Conservation (phyloP, 1,140 invertebrate species). For the Gonioctena quinquepunctata region DNA sequence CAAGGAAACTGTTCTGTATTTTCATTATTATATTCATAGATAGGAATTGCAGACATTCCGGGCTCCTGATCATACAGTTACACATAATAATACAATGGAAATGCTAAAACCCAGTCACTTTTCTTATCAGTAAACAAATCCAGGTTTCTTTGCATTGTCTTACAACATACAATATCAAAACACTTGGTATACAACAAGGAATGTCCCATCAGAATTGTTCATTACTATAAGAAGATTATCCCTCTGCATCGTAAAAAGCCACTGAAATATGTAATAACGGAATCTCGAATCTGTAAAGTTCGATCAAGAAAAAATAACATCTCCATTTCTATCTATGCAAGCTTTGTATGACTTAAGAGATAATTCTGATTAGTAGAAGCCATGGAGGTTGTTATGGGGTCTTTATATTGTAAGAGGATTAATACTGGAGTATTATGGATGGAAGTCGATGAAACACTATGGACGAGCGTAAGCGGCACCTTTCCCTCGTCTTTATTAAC, state of each 20-base stretch:
- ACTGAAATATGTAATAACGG: not conserved
- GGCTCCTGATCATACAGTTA: no score
- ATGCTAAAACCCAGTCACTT: no score
- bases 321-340: not conserved
- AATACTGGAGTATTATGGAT: not conserved
- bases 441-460: not conserved
- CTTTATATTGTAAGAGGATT: not conserved
- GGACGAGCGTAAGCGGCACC: not conserved
- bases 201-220: no score
- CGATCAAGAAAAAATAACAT: not conserved
- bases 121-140: no score
- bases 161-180: no score
- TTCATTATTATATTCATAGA: no score
- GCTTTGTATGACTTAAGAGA: not conserved
- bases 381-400: not conserved
- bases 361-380: not conserved
- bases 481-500: not conserved
- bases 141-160: no score
- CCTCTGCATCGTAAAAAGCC: not conserved
- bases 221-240: not conserved
- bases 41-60: no score
- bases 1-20: no score
- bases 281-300: no score
- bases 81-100: no score
- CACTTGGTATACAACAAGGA: no score